Evolutionary conservation across 1,140 invertebrate species (phyloP).

Genomic region (Drosophila pseudoobscura): DNA sequence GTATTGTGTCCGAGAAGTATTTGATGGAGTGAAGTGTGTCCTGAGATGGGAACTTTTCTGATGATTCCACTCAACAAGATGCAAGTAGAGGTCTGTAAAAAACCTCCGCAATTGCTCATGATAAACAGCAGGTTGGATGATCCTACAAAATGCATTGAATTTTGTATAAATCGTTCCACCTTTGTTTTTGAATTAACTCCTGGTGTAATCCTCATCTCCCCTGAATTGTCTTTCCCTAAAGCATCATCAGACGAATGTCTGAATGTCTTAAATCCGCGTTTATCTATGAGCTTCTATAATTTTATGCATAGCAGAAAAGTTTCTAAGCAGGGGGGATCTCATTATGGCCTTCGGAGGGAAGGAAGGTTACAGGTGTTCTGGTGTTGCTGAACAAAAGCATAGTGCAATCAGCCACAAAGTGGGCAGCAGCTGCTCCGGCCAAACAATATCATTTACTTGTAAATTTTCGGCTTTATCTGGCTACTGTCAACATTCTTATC

Average conservation of each 20-base stretch:
- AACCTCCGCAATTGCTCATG: too few species aligned
- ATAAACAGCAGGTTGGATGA: too few species aligned
- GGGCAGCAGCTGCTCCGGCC: constrained; percentile 32
- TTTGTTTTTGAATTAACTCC: too few species aligned
- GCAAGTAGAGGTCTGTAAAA: too few species aligned
- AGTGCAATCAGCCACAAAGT: constrained; percentile 53
- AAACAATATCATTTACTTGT: constrained; percentile 61
- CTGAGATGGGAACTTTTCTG: too few species aligned
- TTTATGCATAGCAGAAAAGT: constrained; percentile 23
- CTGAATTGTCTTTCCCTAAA: background rate
- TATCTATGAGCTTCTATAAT: constrained; percentile 31
- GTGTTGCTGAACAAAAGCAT: background rate
- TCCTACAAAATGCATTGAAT: too few species aligned
- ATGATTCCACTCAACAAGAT: constrained; percentile 1
- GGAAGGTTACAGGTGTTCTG: constrained; percentile 15
- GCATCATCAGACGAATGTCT: background rate
- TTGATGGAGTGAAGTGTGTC: too few species aligned
- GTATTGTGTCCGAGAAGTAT: too few species aligned
- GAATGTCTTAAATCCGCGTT: background rate
- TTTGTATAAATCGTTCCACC: too few species aligned
- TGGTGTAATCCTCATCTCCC: too few species aligned
- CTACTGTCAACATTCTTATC: constrained; percentile 59
- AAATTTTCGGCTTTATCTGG: constrained; percentile 53
- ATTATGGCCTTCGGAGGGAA: constrained; percentile 15
- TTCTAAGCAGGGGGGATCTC: constrained; percentile 30